These are phyloP conservation scores for Tautogolabrus adspersus DNA, from an alignment of 2,113 vertebrate species.

Conservation along the genomic window DNA sequence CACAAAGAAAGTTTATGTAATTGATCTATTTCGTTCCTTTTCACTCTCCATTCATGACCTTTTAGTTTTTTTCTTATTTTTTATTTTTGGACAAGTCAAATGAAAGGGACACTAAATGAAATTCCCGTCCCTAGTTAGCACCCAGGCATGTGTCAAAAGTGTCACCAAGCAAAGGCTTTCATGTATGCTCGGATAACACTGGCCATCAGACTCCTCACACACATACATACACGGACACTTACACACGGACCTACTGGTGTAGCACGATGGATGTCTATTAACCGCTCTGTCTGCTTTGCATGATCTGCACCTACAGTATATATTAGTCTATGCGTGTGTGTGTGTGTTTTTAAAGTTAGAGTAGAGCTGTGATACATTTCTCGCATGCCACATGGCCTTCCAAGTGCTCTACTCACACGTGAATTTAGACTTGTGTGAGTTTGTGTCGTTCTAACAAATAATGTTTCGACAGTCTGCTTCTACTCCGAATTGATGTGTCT, in stretches of 20 bases:
- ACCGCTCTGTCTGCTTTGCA: conserved; percentile 1
- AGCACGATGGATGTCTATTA: not conserved
- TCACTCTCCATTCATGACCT: too few relatives aligned
- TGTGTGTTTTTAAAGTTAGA: conserved; percentile 3
- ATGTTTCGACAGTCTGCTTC: conserved; percentile 14
- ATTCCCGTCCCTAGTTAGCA: conserved; percentile 45
- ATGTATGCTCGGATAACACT: conserved; percentile 60
- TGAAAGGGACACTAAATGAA: conserved; percentile 48
- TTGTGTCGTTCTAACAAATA: not conserved
- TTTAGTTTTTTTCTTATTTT: not conserved
- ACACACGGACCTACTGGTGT: not conserved
- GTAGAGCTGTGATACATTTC: not conserved
- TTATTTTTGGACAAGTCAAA: conserved; percentile 10
- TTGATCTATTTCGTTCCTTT: not conserved
- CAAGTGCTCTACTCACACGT: not conserved
- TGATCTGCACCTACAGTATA: not conserved
- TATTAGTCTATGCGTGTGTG: not conserved
- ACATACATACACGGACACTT: not conserved
- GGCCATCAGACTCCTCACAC: conserved; percentile 22
- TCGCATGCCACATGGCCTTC: not conserved
- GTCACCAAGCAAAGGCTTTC: conserved; percentile 52
- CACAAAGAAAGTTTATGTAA: not conserved
- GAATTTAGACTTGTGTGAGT: not conserved
- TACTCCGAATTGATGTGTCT: not conserved
- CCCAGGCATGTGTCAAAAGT: conserved; percentile 54